Base-by-base conservation (phyloP, 2,797 vertebrate species). In the Odontamblyopus rebecca region DNA sequence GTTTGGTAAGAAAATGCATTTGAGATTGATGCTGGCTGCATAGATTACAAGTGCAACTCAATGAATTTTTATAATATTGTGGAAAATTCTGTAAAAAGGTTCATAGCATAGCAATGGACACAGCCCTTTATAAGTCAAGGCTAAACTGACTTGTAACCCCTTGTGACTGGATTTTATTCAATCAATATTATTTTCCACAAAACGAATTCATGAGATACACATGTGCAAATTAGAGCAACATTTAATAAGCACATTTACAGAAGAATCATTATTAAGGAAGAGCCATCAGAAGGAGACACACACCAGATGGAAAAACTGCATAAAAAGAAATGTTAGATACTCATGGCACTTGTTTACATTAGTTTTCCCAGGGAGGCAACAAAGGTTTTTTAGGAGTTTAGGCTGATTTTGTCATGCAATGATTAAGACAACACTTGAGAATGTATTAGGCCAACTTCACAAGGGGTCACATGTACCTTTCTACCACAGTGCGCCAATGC, bases 401-500 rank as follows among this genome's bases (percentile, higher is more conserved):
- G 61, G 61, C 74, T 67, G 71, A 82, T 84, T 85, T 80, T 72
- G 72, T 84, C 90, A 91, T 92, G 92, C 92, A 85, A 77, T 83
- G 75, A 69, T 75, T 77, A 72, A 67, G 73, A 82, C 81, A 67
- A 84, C 75, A 88, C 38, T 63, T 68, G 76, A 65, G 88, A 89
- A 85, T 29, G 82, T 79, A 85, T 82, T 81, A 85, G 79, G 82
- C 77, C 59, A 54, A 81, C 78, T 86, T 78, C 83, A 96, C 94
- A 95, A 67, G 93, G 93, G 94, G 93, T 95, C 94, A 94, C 94
- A 87, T 96, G 96, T 99, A 99, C 97, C 98, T 99, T 97, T 95
- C 97, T 99, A 99, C 97, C 97, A 98, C 96, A 99, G 96, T 94
- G 96, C 96, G 94, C 96, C 94, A 96, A 97, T 97, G 96, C 96